Conservation (phyloP, 1,140 invertebrate species). For the Hylaeus volcanicus region DNA sequence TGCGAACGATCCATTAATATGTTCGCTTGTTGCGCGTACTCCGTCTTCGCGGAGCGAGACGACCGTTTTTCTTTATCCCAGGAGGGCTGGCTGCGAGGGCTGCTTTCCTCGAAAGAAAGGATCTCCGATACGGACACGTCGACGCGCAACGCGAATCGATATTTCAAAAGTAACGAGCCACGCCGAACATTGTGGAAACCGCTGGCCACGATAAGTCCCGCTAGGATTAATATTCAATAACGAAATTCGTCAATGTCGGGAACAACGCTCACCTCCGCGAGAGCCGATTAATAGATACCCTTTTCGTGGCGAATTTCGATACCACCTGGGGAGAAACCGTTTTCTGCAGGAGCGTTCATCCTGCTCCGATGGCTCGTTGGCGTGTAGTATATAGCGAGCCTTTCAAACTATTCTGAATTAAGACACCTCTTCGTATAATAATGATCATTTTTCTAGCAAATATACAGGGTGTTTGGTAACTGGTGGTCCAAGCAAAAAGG, state of each 20-base stretch:
- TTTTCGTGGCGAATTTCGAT: slow-evolving; percentile 12
- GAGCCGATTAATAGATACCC: slow-evolving; percentile 46
- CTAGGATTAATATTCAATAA: slow-evolving; percentile 63
- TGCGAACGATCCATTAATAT: slow-evolving; percentile 49
- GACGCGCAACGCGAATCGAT: slow-evolving; percentile 45
- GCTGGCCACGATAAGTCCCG: slow-evolving; percentile 33
- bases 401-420: too few species aligned
- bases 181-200: slow-evolving; percentile 32
- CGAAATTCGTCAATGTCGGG: slow-evolving; percentile 63
- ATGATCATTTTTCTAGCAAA: too few species aligned
- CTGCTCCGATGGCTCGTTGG: background rate
- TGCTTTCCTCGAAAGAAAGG: slow-evolving; percentile 10
- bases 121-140: slow-evolving; percentile 18
- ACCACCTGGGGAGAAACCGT: background rate
- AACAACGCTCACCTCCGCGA: slow-evolving; percentile 25
- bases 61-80: background rate
- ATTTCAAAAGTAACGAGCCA: slow-evolving; percentile 61
- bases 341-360: too few species aligned
- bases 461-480: too few species aligned
- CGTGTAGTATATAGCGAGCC: too few species aligned
- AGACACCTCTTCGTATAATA: too few species aligned
- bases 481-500: too few species aligned
- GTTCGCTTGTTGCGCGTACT: slow-evolving; percentile 17
- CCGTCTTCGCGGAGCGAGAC: background rate
- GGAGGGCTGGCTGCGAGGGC: too few species aligned